phyloP scores from a whole-genome alignment of 2,888 invertebrate genomes.

The Microchrysa polita region DNA sequence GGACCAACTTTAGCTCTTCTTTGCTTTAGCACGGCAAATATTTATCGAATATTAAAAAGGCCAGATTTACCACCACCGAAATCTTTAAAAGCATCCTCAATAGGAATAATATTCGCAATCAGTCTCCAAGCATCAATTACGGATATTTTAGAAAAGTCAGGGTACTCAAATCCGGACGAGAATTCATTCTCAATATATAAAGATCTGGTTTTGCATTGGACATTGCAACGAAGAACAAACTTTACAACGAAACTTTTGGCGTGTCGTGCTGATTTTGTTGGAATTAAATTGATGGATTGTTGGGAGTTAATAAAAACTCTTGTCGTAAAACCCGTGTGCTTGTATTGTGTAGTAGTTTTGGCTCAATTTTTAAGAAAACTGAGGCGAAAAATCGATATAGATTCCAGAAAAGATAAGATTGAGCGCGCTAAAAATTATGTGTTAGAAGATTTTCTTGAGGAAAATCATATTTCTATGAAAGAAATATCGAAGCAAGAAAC shows the following conservation, averaged over 20 bases:
- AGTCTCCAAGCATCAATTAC: constrained; percentile 58
- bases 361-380: constrained; percentile 62
- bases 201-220: constrained; percentile 60
- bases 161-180: constrained; percentile 56
- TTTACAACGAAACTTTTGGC: constrained; percentile 60
- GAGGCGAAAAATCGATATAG: constrained; percentile 56
- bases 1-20: constrained; percentile 59
- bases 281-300: constrained; percentile 57
- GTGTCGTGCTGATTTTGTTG: constrained; percentile 59
- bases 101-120: constrained; percentile 57
- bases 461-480: constrained; percentile 61
- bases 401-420: constrained; percentile 55
- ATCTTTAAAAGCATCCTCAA: constrained; percentile 56
- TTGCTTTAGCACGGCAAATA: constrained; percentile 55
- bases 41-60: constrained; percentile 38
- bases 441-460: constrained; percentile 66
- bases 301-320: constrained; percentile 61
- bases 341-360: constrained; percentile 62
- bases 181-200: constrained; percentile 57
- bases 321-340: constrained; percentile 61
- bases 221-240: constrained; percentile 58
- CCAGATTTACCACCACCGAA: constrained; percentile 10
- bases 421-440: constrained; percentile 68
- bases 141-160: constrained; percentile 58
- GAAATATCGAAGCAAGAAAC: constrained; percentile 61